Percentiles rank a stretch among this genome's conserved stretches.
phyloP scores from a whole-genome alignment of 1,140 invertebrate species.

The Brachionus manjavacas region DNA sequence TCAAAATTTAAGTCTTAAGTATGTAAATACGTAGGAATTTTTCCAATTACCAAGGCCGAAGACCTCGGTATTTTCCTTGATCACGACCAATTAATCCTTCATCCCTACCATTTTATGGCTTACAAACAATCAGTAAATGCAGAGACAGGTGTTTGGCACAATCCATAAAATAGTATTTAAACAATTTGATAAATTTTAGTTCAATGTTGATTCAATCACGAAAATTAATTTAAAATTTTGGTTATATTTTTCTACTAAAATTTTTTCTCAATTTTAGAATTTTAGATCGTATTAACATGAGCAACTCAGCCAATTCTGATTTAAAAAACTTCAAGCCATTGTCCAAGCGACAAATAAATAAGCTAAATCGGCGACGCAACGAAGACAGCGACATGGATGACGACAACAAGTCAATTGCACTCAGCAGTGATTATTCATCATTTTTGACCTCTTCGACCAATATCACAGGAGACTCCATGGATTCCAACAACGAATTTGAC shows the following conservation, averaged over 20 bases:
- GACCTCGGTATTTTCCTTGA: neutral
- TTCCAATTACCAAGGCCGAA: neutral
- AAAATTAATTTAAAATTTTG: neutral
- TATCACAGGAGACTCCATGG: neutral
- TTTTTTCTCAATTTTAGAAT: neutral
- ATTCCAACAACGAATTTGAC: neutral
- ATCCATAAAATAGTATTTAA: neutral
- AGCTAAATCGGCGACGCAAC: neutral
- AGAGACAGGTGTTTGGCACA: neutral
- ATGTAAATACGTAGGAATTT: neutral
- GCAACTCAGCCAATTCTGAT: neutral
- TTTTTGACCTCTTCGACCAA: neutral
- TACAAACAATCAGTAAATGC: neutral
- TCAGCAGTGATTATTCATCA: conserved; percentile 14
- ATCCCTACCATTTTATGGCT: neutral
- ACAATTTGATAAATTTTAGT: neutral
- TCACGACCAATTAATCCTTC: neutral
- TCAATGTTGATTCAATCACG: neutral
- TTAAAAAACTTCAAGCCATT: conserved; percentile 7
- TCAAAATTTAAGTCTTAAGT: neutral
- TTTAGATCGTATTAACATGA: neutral
- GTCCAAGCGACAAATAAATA: conserved; percentile 15
- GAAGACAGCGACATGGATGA: neutral
- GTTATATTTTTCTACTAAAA: too few species aligned
- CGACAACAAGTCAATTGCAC: neutral